phyloP scores from a whole-genome alignment of 92 coral and sea anemone genomes.

The Epizoanthus illoricatus region DNA sequence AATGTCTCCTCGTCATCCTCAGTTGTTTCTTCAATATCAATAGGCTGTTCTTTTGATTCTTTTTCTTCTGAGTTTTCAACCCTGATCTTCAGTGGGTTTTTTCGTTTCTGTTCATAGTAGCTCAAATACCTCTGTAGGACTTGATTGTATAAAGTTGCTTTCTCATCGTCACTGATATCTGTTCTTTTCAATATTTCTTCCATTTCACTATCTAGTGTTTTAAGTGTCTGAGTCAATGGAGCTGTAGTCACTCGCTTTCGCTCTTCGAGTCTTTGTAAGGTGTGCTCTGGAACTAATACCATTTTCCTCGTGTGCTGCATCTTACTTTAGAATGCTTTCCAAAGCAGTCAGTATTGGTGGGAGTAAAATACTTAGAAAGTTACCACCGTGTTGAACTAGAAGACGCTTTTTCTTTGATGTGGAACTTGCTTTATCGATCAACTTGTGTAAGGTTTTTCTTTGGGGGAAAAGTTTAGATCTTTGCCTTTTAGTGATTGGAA shows the following conservation, averaged over 20 bases:
- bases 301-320: constrained; percentile 12
- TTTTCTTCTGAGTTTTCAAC: no score
- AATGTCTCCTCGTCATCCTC: neutral
- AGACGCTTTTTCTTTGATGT: constrained; percentile 19
- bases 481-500: no score
- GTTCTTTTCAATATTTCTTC: constrained; percentile 17
- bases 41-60: no score
- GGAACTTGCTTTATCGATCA: constrained; percentile 9
- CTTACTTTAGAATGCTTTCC: no score
- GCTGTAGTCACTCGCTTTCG: constrained; percentile 19
- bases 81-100: no score
- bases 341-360: constrained; percentile 45
- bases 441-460: neutral
- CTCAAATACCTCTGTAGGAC: no score
- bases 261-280: constrained; percentile 25
- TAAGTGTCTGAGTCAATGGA: constrained; percentile 14
- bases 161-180: constrained; percentile 20
- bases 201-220: constrained; percentile 22
- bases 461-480: no score
- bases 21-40: no score
- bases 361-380: constrained; percentile 23
- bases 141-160: no score
- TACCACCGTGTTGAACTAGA: constrained; percentile 17
- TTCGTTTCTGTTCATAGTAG: no score
- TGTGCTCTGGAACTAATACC: constrained; percentile 21